A percentile compares a stretch with the other conserved stretches of the same genome.
phyloP scores from a whole-genome alignment of 2,888 invertebrate genomes.

The Epirrhoe tristata region DNA sequence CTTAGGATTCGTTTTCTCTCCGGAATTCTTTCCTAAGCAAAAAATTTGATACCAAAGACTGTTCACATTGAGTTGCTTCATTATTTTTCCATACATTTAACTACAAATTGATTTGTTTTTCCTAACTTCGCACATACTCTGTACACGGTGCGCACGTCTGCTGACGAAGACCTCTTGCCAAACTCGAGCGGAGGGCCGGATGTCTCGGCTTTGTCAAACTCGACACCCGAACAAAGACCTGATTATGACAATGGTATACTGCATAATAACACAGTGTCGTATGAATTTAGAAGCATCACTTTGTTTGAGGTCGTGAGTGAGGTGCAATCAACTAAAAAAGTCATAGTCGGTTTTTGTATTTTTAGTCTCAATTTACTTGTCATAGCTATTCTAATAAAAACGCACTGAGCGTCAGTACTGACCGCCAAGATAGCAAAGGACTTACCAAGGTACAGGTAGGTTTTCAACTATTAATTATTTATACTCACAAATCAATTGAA shows the following conservation, averaged over 20 bases:
- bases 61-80: neutral
- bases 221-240: constrained; percentile 65
- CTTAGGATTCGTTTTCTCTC: too few species aligned
- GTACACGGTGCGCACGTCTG: constrained; percentile 61
- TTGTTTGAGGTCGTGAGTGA: constrained; percentile 1
- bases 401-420: too few species aligned
- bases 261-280: constrained; percentile 40
- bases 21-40: too few species aligned
- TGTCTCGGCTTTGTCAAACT: constrained; percentile 76
- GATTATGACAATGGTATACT: constrained; percentile 54
- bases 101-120: neutral
- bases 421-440: too few species aligned
- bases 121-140: constrained; percentile 33
- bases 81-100: too few species aligned
- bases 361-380: too few species aligned
- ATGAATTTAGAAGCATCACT: constrained; percentile 19
- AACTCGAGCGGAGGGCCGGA: constrained; percentile 74
- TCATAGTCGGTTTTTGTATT: neutral
- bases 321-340: neutral
- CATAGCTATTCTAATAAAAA: too few species aligned
- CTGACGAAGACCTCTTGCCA: constrained; percentile 80
- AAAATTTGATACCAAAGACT: too few species aligned
- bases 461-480: too few species aligned
- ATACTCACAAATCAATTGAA: too few species aligned
- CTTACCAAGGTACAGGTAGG: too few species aligned